Evolutionary conservation across 2,888 invertebrate genomes (phyloP), one percentile per base, ranked within the genome.

Genomic region (Subacronicta megacephala): DNA sequence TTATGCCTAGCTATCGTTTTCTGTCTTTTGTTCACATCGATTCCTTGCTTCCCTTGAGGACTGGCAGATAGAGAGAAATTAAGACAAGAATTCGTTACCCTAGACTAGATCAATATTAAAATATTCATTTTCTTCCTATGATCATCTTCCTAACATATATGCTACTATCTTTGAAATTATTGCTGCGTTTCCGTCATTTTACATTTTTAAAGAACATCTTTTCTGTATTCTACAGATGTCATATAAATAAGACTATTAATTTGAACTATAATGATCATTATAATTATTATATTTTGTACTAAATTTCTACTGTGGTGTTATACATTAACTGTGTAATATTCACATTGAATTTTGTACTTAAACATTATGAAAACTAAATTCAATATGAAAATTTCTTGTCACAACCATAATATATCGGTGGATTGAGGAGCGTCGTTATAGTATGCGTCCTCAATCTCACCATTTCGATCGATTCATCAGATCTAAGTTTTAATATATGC

Each of bases 91-190:
- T 47, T 47, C 52, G 18, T 43, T 58, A 53, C 18, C 46, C 58
- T 67, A 66, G 41, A 58, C 50, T 61, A 67, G 41, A 54, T 51
- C 38, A 52, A 51, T 66, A 72, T 62, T 61, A 51, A 72, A 68
- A 68, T 50, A 68, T 68, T 51, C 31, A 20, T 57, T 52, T 55
- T 55, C 42, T 37, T 50, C 55, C 47, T 44, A 63, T 56, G 66
- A n/a, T 20, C 49, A 67, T 33, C 65, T 65, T 62, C 61, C 46
- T 49, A 9, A 58, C 57, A 61, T 53, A 58, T 64, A 70, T 33
- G 35, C 49, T 56, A 71, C 23, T 43, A 40, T 59, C 62, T 73
- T 58, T 70, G 70, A 62, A 62, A 51, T 69, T 62, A 58, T 69
- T 59, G 62, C 56, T 55, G 57, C 42, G 12, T 56, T 68, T 54